Base-by-base conservation (phyloP, 2,888 invertebrate species). In the Trilocha varians region DNA sequence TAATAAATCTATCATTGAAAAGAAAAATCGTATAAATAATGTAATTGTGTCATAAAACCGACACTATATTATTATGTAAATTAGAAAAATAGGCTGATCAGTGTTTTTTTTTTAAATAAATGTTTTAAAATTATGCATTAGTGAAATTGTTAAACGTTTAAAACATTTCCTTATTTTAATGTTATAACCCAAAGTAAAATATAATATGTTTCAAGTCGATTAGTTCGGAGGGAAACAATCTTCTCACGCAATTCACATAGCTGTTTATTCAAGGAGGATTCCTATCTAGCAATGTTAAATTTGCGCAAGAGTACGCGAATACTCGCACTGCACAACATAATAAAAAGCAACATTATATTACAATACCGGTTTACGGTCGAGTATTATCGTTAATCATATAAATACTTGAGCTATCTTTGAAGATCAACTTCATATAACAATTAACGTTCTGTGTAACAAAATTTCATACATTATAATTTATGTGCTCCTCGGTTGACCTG, bases 361-460 rank as follows among this genome's bases (percentile, higher is more conserved):
- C 3, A 34, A 34, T 34, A 34, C 14, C 34, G 34, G 34, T 34
- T 34, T 13, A n/a, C 13, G 34, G 34, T 34, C 3, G 48, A 57
- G 35, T 16, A 42, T 47, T 47, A 48, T 53, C 49, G 49, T 57
- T 53, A 47, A 48, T 52, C 49, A 50, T 60, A 57, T 53, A 53
- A 57, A 61, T 60, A 69, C 64, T n/a, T n/a, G n/a, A n/a, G 50
- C 43, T 64, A 64, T 70, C 67, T 54, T 43, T 51, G 53, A 63
- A 61, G 60, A 69, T 65, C 55, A 56, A 59, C 68, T 63, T 65
- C 65, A 59, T 44, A 42, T 45, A 38, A 39, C 36, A 51, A 57
- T 57, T 58, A 60, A 47, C 43, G 49, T 52, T 25, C 6, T 15
- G 16, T 14, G 32, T 38, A 32, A 16, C 38, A 32, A 14, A 16